Evolutionary conservation across 2,888 invertebrate genomes (phyloP), one percentile per base, ranked within the genome.

Genomic region (Eristalinus sepulchralis): DNA sequence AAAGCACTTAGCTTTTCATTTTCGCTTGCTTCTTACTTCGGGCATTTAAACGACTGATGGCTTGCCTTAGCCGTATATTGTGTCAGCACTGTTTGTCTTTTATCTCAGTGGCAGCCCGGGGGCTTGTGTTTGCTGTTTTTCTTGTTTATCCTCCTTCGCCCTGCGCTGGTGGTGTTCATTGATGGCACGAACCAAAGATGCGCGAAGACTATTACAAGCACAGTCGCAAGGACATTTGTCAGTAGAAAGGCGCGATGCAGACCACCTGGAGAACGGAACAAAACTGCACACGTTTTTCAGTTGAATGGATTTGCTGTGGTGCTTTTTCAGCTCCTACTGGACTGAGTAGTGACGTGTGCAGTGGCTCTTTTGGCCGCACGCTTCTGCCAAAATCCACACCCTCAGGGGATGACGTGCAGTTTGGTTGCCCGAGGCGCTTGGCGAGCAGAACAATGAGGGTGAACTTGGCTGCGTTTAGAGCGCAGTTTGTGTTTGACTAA

Each of bases 1-100:
- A 76, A 84, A 86, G 73, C 85, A 86, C 85, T 86, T 78, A 86
- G 78, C 73, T 82, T 83, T 82, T 70, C 83, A 86, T 70, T 86
- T 82, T 36, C 53, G 34, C 68, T 53, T 13, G 70, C 63, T 70
- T 83, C 82, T 86, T 73, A 78, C 85, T 83, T 66, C 17, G 72
- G 78, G 77, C 82, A 78, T 78, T 85, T 73, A 85, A 85, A 82
- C 73, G 85, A 73, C 82, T 75, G 85, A 66, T 85, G 72, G 77
- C 60, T 85, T 85, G 76, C 71, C 77, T 68, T 82, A 85, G 59
- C 76, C 34, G 76, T 76, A 76, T 77, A 77, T 85, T 85, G 82
- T 85, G 72, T 70, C 63, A 76, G 64, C 63, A 47, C 66, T 82
- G 66, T 86, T 73, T 71, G 83, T 80, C 64, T 82, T 81, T 75